Evolutionary conservation across 1,140 invertebrate species (phyloP).

Genomic region (Pachypsylla venusta): DNA sequence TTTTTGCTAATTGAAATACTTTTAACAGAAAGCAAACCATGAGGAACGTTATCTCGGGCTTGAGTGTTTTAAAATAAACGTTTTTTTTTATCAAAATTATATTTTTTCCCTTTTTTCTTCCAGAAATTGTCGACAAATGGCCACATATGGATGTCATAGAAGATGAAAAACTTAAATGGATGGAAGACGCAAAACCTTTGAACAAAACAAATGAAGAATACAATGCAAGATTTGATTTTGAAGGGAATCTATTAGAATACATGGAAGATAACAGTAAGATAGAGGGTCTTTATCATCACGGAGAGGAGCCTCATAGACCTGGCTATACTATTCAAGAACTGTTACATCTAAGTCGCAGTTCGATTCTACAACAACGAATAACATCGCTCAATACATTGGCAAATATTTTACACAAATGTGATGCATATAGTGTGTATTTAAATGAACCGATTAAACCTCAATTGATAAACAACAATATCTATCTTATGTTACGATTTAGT

Average conservation of each 20-base stretch:
- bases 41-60: too few species aligned
- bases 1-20: too few species aligned
- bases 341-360: conserved; percentile 53
- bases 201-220: conserved; percentile 39
- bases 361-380: conserved; percentile 55
- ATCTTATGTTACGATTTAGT: conserved; percentile 66
- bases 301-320: conserved; percentile 74
- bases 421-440: conserved; percentile 45
- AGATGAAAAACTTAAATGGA: conserved; percentile 71
- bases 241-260: conserved; percentile 30
- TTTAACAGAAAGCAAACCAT: too few species aligned
- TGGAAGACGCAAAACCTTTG: conserved; percentile 42
- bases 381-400: conserved; percentile 60
- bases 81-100: background rate
- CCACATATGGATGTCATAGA: conserved; percentile 68
- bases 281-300: conserved; percentile 69
- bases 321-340: conserved; percentile 80
- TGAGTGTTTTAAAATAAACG: conserved; percentile 27
- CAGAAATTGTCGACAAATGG: conserved; percentile 48
- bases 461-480: conserved; percentile 43
- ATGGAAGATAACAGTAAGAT: background rate
- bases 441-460: conserved; percentile 36
- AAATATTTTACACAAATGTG: conserved; percentile 52
- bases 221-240: conserved; percentile 50
- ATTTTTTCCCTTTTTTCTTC: conserved; percentile 23